phyloP scores from a whole-genome alignment of 2,888 invertebrate species.

The Cosmorhoe ocellata region DNA sequence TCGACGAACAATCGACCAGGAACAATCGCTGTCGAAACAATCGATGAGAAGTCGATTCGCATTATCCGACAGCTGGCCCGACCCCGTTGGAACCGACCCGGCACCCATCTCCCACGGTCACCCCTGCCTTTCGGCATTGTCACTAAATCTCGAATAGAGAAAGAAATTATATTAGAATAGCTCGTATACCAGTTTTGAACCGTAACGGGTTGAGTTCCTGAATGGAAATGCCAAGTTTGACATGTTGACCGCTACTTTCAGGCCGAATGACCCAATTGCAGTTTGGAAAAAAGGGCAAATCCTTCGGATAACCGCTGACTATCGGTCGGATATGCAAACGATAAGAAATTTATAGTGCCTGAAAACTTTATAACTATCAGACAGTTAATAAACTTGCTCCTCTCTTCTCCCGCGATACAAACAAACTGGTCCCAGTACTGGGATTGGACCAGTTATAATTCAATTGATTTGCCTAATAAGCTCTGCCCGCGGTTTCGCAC shows the following conservation, averaged over 20 bases:
- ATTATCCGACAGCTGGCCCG: constrained; percentile 68
- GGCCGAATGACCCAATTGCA: constrained; percentile 1
- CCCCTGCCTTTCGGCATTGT: constrained; percentile 40
- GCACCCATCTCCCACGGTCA: constrained; percentile 71
- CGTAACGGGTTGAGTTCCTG: constrained; percentile 22
- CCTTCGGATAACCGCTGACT: too few species aligned
- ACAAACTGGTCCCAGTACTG: too few species aligned
- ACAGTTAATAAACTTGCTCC: too few species aligned
- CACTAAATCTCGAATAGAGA: constrained; percentile 24
- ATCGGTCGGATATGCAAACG: too few species aligned
- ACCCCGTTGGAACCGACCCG: constrained; percentile 47
- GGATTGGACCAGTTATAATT: too few species aligned
- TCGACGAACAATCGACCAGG: constrained; percentile 55
- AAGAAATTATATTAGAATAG: constrained; percentile 27
- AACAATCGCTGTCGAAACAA: constrained; percentile 73
- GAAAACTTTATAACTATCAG: too few species aligned
- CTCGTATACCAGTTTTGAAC: constrained; percentile 42
- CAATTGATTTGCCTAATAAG: too few species aligned
- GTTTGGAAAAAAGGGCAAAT: background rate
- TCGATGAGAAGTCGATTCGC: constrained; percentile 65
- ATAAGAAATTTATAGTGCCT: too few species aligned
- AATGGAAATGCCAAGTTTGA: constrained; percentile 9
- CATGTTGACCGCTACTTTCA: constrained; percentile 3
- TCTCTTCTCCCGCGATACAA: too few species aligned
- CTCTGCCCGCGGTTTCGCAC: too few species aligned